Evolutionary conservation across 1,140 invertebrate species (phyloP).

Genomic region (Streblospio benedicti): DNA sequence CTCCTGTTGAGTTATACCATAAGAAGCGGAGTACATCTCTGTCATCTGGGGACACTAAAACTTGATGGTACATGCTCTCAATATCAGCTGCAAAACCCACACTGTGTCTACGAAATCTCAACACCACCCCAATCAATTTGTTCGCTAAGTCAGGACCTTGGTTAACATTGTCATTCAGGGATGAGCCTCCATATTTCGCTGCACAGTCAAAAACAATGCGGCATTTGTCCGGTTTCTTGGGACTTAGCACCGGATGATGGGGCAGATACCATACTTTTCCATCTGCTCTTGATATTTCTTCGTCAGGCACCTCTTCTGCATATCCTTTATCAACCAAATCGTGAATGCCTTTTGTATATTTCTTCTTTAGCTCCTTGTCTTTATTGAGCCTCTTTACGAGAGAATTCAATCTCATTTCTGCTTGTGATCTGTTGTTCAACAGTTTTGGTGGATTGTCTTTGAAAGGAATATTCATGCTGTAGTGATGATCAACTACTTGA

Average conservation of each 20-base stretch:
- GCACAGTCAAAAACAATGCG: constrained; percentile 22
- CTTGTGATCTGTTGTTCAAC: too few species aligned
- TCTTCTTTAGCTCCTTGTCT: too few species aligned
- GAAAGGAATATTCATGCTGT: too few species aligned
- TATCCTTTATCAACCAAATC: not conserved
- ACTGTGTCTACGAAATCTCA: not conserved
- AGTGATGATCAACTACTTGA: too few species aligned
- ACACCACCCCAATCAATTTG: not conserved
- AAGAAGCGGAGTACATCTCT: not conserved
- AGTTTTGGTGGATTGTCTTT: too few species aligned
- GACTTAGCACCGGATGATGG: constrained; percentile 16
- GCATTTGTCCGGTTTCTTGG: constrained; percentile 14
- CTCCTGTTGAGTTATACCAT: constrained; percentile 5
- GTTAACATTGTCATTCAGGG: constrained; percentile 25
- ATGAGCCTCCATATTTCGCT: constrained; percentile 20
- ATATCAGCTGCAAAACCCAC: not conserved
- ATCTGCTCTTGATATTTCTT: not conserved
- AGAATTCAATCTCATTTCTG: too few species aligned
- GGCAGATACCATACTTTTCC: constrained; percentile 20
- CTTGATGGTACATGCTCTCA: not conserved
- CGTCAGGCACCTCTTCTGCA: not conserved
- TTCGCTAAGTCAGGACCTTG: constrained; percentile 40
- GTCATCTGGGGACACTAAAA: not conserved
- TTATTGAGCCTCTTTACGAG: too few species aligned
- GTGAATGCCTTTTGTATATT: not conserved